Conservation (phyloP, 2,113 vertebrate genomes). For the Corydoras sp. region DNA sequence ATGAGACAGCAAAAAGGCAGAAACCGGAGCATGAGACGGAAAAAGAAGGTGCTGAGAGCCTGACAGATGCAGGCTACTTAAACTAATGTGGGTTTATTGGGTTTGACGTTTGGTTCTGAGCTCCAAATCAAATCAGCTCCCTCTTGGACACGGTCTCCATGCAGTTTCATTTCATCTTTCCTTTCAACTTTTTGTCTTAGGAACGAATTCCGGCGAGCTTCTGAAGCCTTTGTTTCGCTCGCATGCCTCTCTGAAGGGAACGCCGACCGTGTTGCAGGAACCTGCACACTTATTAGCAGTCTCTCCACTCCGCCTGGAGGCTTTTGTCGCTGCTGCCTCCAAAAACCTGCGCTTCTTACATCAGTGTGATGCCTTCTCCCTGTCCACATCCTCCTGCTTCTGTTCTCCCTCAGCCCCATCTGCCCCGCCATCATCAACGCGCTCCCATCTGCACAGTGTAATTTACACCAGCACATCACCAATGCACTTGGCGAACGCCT, state of each 20-base stretch:
- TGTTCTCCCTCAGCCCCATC: slow-evolving; percentile 44
- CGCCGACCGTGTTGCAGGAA: no score
- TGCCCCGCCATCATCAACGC: slow-evolving; percentile 14
- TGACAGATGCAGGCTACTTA: slow-evolving; percentile 6
- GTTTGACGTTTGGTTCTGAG: slow-evolving; percentile 2
- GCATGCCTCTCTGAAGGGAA: no score
- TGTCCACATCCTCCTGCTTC: slow-evolving; percentile 52
- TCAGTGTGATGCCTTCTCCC: slow-evolving; percentile 58
- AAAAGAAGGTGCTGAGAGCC: slow-evolving; percentile 19
- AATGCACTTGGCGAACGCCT: slow-evolving; percentile 20
- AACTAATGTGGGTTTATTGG: slow-evolving; percentile 21
- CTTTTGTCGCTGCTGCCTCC: slow-evolving; percentile 49
- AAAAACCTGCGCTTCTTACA: slow-evolving; percentile 55
- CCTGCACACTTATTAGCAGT: slow-evolving; percentile 18
- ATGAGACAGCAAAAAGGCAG: slow-evolving; percentile 9
- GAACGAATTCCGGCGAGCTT: slow-evolving; percentile 1
- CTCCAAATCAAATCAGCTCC: slow-evolving; percentile 16
- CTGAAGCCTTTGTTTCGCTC: slow-evolving; percentile 19
- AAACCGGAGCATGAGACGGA: slow-evolving; percentile 10
- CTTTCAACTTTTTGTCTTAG: not conserved
- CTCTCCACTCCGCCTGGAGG: slow-evolving; percentile 38
- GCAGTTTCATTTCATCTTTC: not conserved
- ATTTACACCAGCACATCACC: slow-evolving; percentile 50
- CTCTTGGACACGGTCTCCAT: not conserved
- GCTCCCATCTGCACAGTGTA: slow-evolving; percentile 52